Percentiles rank a stretch among this genome's conserved stretches.
Conservation (phyloP, 2,113 vertebrate species). For the Phodopus roborovskii region DNA sequence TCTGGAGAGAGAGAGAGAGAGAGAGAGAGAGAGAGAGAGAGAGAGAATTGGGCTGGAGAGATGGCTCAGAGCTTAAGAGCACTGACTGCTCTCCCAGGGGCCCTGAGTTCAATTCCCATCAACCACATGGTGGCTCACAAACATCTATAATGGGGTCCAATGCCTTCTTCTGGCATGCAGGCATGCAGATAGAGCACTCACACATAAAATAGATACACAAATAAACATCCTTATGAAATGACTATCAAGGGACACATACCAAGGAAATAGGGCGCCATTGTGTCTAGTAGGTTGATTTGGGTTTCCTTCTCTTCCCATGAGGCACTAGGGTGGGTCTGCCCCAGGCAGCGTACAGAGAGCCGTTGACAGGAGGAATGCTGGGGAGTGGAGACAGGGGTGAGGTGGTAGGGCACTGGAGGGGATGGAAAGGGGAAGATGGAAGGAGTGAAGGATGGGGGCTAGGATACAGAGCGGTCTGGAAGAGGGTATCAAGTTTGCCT, state of each 20-base stretch:
- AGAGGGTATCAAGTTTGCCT: not conserved
- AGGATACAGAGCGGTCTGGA: not conserved
- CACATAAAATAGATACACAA: not conserved
- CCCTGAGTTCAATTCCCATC: not conserved
- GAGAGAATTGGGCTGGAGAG: not conserved
- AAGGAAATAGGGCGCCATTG: not conserved
- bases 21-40: not conserved
- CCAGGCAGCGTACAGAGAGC: not conserved
- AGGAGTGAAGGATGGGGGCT: not conserved
- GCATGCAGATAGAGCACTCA: not conserved
- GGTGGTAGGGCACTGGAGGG: not conserved
- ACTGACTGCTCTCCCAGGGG: not conserved
- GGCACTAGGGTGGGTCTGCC: not conserved
- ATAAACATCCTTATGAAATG: not conserved
- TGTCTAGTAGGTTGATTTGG: not conserved
- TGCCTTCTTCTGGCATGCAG: not conserved
- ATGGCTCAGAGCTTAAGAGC: not conserved
- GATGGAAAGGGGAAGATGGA: too few relatives aligned
- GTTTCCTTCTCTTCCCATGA: not conserved
- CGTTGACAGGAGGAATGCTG: too few relatives aligned
- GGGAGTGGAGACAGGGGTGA: not conserved
- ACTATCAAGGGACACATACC: not conserved
- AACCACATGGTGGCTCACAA: not conserved
- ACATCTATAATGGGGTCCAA: not conserved
- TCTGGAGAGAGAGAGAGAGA: not conserved